Base-by-base conservation (phyloP, 2,797 vertebrate species). In the Poliocrania exsul region DNA sequence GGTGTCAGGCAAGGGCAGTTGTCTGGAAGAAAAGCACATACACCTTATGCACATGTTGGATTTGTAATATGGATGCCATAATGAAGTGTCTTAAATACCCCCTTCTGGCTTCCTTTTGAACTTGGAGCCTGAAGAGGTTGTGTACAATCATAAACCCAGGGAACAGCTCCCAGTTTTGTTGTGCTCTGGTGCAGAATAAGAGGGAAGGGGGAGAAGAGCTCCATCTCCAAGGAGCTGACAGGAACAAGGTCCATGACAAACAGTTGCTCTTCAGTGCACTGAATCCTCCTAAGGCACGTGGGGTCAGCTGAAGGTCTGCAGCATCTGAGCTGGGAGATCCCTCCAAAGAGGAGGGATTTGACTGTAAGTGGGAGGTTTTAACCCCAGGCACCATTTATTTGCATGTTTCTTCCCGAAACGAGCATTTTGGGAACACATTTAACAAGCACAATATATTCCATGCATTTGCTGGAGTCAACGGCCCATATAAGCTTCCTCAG, bases 291-390 rank as follows among this genome's bases (percentile, higher is more conserved):
- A 31, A 89, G 83, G 84, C 70, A 46, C 40, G 75, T 13, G 10
- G 70, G 92, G 95, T 95, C 92, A 94, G 82, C 86, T 86, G 90
- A 94, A 96, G 91, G 93, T 93, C 95, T 92, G 72, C 87, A 78
- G 66, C 49, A 72, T 93, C 91, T 94, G 92, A 96, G 95, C 85
- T 88, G 70, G 70, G 79, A 94, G 96, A 96, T 94, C 93, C 95
- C 89, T 95, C 87, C 69, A 40, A 95, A 95, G 93, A 96, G 95
- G 89, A 95, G 85, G 77, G 91, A 96, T 95, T 91, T 97, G 92
- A 92, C 85, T 95, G 85, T 88, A 96, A 96, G 87, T 94, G 96
- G 95, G 95, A 96, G 92, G 89, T 92, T 96, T 96, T 94, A 95
- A 95, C 95, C 85, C 89, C 40, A 88, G 91, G 89, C 89, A 88